Conservation (phyloP, 2,113 vertebrate genomes). For the Psammodynastes pulverulentus region DNA sequence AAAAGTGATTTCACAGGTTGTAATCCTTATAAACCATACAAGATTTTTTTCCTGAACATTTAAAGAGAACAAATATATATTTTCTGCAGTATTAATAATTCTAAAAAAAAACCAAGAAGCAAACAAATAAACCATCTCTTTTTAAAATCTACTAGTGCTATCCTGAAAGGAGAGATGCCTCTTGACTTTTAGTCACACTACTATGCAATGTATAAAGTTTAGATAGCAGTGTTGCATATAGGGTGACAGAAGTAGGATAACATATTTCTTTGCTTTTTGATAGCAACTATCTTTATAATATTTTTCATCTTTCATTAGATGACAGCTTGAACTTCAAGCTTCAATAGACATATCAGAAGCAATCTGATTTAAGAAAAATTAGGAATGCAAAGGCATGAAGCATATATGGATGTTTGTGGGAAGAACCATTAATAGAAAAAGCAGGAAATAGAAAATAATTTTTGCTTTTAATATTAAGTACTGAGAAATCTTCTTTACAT, state of each 20-base stretch:
- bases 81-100: not conserved
- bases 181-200: not conserved
- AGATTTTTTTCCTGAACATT: not conserved
- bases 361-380: not conserved
- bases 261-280: not conserved
- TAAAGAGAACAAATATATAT: not conserved
- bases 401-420: not conserved
- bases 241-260: not conserved
- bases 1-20: not conserved
- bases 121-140: not conserved
- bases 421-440: not conserved
- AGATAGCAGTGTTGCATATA: not conserved
- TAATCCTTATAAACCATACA: not conserved
- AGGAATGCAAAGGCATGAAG: not conserved
- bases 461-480: not conserved
- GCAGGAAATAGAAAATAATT: not conserved
- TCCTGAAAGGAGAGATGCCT: not conserved
- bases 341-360: not conserved
- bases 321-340: not conserved
- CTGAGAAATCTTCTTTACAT: not conserved
- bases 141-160: not conserved
- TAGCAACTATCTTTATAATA: not conserved
- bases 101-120: too few relatives aligned
- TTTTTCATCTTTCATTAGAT: not conserved
- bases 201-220: not conserved